Conservation (phyloP, 1,140 invertebrate species). For the Schlechtendalia chinensis region DNA sequence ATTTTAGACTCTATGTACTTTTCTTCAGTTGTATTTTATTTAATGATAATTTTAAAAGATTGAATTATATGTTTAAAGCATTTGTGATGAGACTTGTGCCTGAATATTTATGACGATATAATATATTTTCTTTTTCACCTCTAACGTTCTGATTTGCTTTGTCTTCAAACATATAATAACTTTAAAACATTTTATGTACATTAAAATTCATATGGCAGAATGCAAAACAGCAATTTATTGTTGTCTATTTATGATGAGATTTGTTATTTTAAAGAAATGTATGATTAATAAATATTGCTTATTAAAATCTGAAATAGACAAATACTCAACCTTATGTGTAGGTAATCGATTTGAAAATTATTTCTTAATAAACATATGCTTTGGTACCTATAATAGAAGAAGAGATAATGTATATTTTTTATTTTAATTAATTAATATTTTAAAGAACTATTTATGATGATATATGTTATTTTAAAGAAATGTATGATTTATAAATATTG, state of each 20-base stretch:
- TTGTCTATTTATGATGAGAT: constrained; percentile 38
- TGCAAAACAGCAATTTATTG: background rate
- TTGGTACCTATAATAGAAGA: too few relatives aligned
- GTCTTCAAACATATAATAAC: too few relatives aligned
- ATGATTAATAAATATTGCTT: constrained; percentile 37
- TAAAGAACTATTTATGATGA: too few relatives aligned
- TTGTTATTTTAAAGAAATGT: background rate
- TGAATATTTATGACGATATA: constrained; percentile 39
- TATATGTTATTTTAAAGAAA: constrained; percentile 2
- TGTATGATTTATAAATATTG: constrained; percentile 17
- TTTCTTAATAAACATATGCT: too few relatives aligned
- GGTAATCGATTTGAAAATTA: background rate
- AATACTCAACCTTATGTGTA: too few relatives aligned
- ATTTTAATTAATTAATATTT: too few relatives aligned
- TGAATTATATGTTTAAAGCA: background rate
- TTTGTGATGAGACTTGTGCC: constrained; percentile 26
- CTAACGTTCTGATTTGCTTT: constrained; percentile 47
- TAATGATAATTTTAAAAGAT: too few relatives aligned
- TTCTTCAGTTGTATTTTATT: background rate
- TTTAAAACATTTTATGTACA: too few relatives aligned
- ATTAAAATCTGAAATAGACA: constrained; percentile 45
- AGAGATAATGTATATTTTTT: too few relatives aligned
- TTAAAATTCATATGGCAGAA: too few relatives aligned
- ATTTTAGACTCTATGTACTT: background rate
- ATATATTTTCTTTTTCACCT: constrained; percentile 45